Evolutionary conservation across 2,888 invertebrate species (phyloP).

Genomic region (Subacronicta megacephala): DNA sequence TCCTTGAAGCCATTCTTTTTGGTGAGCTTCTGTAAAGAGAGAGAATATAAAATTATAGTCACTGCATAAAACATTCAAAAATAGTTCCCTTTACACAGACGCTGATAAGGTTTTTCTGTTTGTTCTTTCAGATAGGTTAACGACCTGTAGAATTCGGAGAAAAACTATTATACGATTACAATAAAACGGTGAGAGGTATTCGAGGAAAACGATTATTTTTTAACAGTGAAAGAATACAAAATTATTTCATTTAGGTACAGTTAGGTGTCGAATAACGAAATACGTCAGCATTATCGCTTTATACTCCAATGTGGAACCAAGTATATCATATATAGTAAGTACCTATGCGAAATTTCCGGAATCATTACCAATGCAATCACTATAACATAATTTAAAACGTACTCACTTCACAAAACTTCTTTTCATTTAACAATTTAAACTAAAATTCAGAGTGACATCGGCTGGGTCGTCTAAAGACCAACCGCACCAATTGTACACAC

Average conservation of each 20-base stretch:
- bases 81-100: not conserved
- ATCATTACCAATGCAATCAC: not conserved
- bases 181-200: not conserved
- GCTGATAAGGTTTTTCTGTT: constrained; percentile 30
- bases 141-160: constrained; percentile 5
- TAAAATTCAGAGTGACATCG: constrained; percentile 18
- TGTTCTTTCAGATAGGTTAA: constrained; percentile 21
- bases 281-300: no score
- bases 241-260: no score
- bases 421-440: constrained; percentile 21
- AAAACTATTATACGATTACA: not conserved
- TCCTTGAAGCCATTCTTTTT: constrained; percentile 83
- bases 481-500: constrained; percentile 55
- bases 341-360: no score
- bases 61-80: constrained; percentile 4
- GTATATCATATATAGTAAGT: no score
- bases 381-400: not conserved
- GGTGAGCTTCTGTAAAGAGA: constrained; percentile 80
- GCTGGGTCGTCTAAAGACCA: constrained; percentile 28
- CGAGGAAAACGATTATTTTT: no score
- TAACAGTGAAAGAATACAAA: no score
- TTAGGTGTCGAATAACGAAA: no score
- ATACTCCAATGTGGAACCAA: no score
- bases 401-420: not conserved
- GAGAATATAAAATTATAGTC: constrained; percentile 29